phyloP scores from a whole-genome alignment of 92 coral and sea anemone species.

The Montipora capitata region DNA sequence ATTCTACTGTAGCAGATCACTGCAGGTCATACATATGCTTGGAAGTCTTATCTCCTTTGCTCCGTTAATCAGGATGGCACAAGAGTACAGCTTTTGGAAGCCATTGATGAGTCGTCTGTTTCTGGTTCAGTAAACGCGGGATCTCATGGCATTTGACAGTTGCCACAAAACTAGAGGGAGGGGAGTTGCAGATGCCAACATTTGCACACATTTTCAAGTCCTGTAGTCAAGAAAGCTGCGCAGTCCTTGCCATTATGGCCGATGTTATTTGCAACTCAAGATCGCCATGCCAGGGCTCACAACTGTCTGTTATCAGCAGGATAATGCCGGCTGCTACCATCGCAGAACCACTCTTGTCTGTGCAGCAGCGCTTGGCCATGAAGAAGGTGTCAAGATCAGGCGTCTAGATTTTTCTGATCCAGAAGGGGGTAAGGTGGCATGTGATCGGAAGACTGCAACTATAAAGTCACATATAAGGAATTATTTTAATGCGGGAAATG shows the following conservation, averaged over 20 bases:
- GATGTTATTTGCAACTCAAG: constrained; percentile 58
- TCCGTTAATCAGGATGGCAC: too few species aligned
- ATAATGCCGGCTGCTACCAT: constrained; percentile 49
- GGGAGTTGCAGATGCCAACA: too few species aligned
- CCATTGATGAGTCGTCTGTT: too few species aligned
- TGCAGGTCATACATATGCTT: constrained; percentile 3
- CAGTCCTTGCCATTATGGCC: constrained; percentile 50
- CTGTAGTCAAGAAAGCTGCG: constrained; percentile 18
- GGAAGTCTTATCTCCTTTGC: too few species aligned
- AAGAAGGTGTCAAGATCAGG: constrained; percentile 49
- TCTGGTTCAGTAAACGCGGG: constrained; percentile 43
- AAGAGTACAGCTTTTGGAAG: too few species aligned
- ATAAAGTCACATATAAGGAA: constrained; percentile 67
- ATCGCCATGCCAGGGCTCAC: constrained; percentile 25
- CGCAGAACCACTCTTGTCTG: constrained; percentile 33
- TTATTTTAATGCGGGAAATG: constrained; percentile 67
- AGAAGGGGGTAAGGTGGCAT: constrained; percentile 65
- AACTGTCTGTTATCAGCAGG: constrained; percentile 33
- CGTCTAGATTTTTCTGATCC: constrained; percentile 70
- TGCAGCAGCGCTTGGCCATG: constrained; percentile 34
- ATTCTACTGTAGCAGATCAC: constrained; percentile 35
- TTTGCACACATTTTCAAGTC: constrained; percentile 15
- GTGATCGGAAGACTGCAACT: constrained; percentile 68
- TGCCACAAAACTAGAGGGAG: constrained; percentile 1
- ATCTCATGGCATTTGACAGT: constrained; percentile 53